Evolutionary conservation across 2,888 invertebrate species (phyloP), one percentile per base, ranked within the genome.

Genomic region (Endomychus coccineus): DNA sequence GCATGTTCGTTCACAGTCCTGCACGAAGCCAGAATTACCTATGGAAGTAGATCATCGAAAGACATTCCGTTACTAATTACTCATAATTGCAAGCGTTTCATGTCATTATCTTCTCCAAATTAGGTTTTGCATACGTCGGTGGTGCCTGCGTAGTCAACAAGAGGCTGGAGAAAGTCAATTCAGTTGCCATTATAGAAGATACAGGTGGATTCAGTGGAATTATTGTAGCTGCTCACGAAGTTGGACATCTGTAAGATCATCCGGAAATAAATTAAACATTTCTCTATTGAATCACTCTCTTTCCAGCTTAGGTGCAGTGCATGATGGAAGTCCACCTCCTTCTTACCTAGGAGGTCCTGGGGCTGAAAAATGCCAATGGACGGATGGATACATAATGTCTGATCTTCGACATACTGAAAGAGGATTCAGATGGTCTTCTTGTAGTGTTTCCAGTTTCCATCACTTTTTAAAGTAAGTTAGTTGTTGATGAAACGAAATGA

Each of bases 61-160:
- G n/a, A n/a, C n/a, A n/a, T n/a, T n/a, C n/a, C n/a, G n/a, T 21
- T 21, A 21, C n/a, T 21, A n/a, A 21, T 21, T 21, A 21, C 6
- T 21, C 21, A n/a, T 6, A 21, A 21, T 21, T 6, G n/a, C 21
- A 7, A 7, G 7, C 21, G 21, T n/a, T 7, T 21, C 7, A 21
- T n/a, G n/a, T 21, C n/a, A 19, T 13, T 31, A 17, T 28, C 6
- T 15, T 15, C 16, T 5, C 4, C n/a, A n/a, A n/a, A n/a, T n/a
- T 71, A 91, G 92, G 92, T 62, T 94, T 94, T 66, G 92, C 92
- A 42, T 94, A 94, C 69, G 92, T 94, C 45, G 92, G 92, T 44
- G 92, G 92, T 56, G 92, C 92, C 36, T 94, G 92, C 66, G 92
- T 92, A 36, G 92, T 94, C 45, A 92, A 94, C 73, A 92, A 92